Base-by-base conservation (phyloP, 2,888 invertebrate species). In the Acronicta alni region DNA sequence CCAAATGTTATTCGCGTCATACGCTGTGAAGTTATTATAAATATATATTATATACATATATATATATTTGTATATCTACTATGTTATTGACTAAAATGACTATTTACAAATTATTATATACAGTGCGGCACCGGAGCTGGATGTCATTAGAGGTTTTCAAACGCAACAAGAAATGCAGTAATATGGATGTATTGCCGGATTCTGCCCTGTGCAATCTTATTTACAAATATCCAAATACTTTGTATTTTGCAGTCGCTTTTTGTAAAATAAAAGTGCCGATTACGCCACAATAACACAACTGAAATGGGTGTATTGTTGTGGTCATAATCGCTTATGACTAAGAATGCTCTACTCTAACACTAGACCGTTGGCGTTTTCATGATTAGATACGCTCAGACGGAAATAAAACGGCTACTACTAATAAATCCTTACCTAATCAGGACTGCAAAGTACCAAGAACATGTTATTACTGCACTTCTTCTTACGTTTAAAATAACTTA, bases 151-250 rank as follows among this genome's bases (percentile, higher is more conserved):
- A 15, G 15, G 1, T 16, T 38, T 10, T 17, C 0, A 30, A 12
- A 12, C 30, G 10, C 14, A 32, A 14, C 14, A 32, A 32, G 0
- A 14, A 2, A 5, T 20, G 14, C 32, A 84, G 82, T 80, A 81
- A 84, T 82, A 85, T 62, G 77, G 83, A 46, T 75, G 83, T 72
- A 72, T 83, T 83, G 84, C 89, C 79, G 86, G 62, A 20, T 20
- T 2, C 15, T 3, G 12, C 9, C 0, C 2, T 1, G 62, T 41
- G 64, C 66, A 74, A 67, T 54, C 54, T 57, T 71, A 72, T 74
- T 2, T 76, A 76, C 74, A 76, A 41, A 16, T 8, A 9, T 16
- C 37, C 35, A 16, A 49, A 30, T 81, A 81, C 52, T 44, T 59
- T 38, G 56, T 68, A 82, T 75, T 63, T 84, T 61, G 82, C 87